Conservation (phyloP, 2,113 vertebrate genomes). For the Prochilodus magdalenae region DNA sequence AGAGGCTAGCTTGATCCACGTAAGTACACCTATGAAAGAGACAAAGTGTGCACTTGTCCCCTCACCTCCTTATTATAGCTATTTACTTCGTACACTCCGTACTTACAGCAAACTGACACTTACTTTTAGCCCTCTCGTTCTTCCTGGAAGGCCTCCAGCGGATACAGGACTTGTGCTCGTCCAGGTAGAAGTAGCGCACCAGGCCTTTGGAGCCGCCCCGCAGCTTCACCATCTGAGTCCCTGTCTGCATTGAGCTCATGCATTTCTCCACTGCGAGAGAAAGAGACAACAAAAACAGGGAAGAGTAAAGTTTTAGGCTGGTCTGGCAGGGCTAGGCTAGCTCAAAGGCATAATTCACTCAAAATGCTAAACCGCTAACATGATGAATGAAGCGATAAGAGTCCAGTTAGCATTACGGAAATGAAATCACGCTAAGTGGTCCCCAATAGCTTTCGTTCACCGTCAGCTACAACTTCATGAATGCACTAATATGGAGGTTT, state of each 20-base stretch:
- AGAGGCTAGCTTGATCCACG: not conserved
- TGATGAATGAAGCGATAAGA: not conserved
- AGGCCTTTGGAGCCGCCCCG: constrained; percentile 91
- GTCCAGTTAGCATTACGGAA: not conserved
- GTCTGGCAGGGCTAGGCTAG: not conserved
- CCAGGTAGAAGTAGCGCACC: constrained; percentile 92
- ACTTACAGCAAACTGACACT: constrained; percentile 67
- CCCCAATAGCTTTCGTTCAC: not conserved
- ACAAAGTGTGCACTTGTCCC: not conserved
- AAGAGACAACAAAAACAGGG: constrained; percentile 9
- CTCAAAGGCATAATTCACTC: not conserved
- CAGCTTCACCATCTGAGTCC: constrained; percentile 97
- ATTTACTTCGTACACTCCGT: too few species aligned
- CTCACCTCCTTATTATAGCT: not conserved
- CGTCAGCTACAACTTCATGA: not conserved
- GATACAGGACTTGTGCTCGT: constrained; percentile 94
- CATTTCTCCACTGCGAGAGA: constrained; percentile 91
- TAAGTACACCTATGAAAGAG: not conserved
- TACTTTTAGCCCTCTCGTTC: constrained; percentile 98
- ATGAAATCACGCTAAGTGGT: not conserved
- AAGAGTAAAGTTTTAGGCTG: not conserved
- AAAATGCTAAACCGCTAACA: not conserved
- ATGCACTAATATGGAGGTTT: not conserved
- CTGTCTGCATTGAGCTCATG: constrained; percentile 94
- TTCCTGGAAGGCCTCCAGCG: constrained; percentile 97